Conservation (phyloP, 2,797 vertebrate genomes). For the Neoniphon sammara region DNA sequence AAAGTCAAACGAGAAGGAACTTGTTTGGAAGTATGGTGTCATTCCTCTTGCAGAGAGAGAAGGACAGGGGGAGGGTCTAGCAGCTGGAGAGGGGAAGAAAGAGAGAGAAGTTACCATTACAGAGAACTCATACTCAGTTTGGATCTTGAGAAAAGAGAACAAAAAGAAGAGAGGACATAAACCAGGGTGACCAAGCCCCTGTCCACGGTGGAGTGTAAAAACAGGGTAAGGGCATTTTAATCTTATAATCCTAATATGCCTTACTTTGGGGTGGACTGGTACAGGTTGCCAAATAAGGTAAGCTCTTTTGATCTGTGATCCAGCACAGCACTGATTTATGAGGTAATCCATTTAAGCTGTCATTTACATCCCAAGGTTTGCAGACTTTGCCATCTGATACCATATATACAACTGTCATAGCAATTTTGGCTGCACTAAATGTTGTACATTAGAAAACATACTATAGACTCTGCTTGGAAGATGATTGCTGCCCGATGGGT, state of each 20-base stretch:
- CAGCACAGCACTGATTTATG: neutral
- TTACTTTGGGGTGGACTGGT: neutral
- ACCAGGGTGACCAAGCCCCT: conserved; percentile 9
- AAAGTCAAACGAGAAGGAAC: conserved; percentile 84
- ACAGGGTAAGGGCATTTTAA: conserved; percentile 55
- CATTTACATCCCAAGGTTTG: neutral
- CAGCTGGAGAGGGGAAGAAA: conserved; percentile 70
- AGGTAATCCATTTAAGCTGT: neutral
- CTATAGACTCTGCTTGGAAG: neutral
- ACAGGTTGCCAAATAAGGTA: conserved; percentile 68
- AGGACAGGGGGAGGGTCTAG: conserved; percentile 80
- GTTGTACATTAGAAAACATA: neutral
- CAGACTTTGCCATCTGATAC: conserved; percentile 15
- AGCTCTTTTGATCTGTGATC: conserved; percentile 11
- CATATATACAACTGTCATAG: neutral
- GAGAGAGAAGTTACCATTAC: conserved; percentile 72
- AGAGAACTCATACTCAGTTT: conserved; percentile 65
- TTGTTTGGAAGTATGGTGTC: conserved; percentile 86
- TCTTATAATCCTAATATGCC: neutral
- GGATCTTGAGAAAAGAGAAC: conserved; percentile 55
- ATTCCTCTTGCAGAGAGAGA: conserved; percentile 82
- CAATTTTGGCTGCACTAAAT: neutral
- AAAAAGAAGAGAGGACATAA: conserved; percentile 54
- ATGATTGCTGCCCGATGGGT: neutral
- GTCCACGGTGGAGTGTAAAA: conserved; percentile 41